phyloP scores from a whole-genome alignment of 2,113 vertebrate species.

The Halcyon senegalensis region DNA sequence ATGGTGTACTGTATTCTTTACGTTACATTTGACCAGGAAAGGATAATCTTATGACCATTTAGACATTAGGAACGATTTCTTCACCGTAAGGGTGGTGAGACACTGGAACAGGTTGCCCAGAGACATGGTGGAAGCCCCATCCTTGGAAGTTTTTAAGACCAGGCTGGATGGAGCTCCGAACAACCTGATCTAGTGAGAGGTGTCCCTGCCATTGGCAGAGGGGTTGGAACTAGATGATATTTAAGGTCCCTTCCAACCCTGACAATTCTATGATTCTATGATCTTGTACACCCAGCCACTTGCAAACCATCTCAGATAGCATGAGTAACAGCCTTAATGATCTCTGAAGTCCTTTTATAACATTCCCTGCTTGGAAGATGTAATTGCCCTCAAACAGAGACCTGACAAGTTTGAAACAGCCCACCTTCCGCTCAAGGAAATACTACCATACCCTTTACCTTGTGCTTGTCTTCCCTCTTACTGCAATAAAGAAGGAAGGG shows the following conservation, averaged over 20 bases:
- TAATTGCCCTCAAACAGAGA: neutral
- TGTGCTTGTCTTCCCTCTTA: neutral
- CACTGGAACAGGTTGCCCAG: too few species aligned
- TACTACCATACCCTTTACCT: neutral
- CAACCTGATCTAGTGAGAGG: too few species aligned
- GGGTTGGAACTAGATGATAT: too few species aligned
- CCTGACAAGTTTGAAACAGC: neutral
- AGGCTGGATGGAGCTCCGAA: too few species aligned
- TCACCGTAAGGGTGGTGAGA: too few species aligned
- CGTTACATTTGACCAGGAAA: neutral
- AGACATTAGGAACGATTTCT: too few species aligned
- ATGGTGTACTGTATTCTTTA: neutral
- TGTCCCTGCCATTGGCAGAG: too few species aligned
- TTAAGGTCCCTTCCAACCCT: too few species aligned
- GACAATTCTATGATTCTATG: too few species aligned
- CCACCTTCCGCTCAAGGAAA: neutral
- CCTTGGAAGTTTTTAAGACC: too few species aligned
- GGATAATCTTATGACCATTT: too few species aligned
- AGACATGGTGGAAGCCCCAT: too few species aligned
- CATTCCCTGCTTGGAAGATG: neutral
- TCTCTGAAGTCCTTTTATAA: neutral
- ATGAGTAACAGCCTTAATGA: neutral
- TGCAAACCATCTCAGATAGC: neutral
- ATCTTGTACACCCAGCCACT: neutral
- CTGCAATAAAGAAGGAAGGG: neutral